phyloP scores from a whole-genome alignment of 53 echinoderm and acorn worm species.

The Mesocentrotus franciscanus region DNA sequence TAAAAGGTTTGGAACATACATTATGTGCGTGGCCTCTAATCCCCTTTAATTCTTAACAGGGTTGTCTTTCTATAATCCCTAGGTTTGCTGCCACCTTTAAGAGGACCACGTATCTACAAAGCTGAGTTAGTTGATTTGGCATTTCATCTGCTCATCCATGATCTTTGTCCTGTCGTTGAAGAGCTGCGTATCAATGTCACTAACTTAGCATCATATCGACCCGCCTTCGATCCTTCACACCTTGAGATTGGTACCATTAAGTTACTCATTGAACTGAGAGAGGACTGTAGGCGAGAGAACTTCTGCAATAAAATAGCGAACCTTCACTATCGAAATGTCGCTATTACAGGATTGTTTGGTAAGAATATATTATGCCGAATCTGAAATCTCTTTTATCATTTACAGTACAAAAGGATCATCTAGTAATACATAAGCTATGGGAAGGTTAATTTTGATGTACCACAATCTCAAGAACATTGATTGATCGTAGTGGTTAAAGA shows the following conservation, averaged over 20 bases:
- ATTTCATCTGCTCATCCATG: too few relatives aligned
- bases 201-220: neutral
- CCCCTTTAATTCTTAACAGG: too few relatives aligned
- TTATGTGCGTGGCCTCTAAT: too few relatives aligned
- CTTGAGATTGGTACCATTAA: neutral
- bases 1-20: too few relatives aligned
- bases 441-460: too few relatives aligned
- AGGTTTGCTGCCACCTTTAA: neutral
- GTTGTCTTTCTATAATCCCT: neutral
- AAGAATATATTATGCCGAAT: too few relatives aligned
- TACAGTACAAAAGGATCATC: too few relatives aligned
- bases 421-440: too few relatives aligned
- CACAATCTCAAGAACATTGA: too few relatives aligned
- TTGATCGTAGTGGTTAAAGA: too few relatives aligned
- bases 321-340: neutral
- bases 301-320: neutral
- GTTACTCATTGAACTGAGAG: neutral
- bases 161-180: too few relatives aligned
- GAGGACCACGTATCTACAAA: neutral
- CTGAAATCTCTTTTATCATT: too few relatives aligned
- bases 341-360: neutral
- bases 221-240: neutral
- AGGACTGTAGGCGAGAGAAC: neutral
- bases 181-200: neutral
- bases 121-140: neutral